These are phyloP conservation scores for Acheta domesticus DNA, from an alignment of 2,888 invertebrate genomes.

Conservation along the genomic window DNA sequence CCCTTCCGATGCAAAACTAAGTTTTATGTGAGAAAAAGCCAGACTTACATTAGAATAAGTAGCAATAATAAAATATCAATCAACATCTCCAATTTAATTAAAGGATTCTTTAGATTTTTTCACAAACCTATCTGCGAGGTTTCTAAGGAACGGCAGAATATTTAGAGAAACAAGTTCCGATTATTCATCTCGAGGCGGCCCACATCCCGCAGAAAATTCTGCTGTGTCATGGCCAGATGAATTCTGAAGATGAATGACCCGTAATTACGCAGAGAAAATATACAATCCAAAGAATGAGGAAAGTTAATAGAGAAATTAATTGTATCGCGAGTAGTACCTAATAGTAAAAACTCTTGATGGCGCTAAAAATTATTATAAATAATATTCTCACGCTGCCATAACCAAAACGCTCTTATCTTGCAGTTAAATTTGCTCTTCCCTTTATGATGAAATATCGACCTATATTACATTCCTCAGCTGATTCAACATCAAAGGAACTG, in stretches of 20 bases:
- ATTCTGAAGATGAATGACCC: constrained; percentile 18
- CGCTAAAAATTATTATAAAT: background rate
- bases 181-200: background rate
- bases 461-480: no score
- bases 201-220: background rate
- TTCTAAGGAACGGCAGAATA: no score
- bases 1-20: no score
- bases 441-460: no score
- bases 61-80: no score
- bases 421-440: no score
- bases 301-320: background rate
- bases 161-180: background rate
- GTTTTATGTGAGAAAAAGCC: no score
- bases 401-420: background rate
- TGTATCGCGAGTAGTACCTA: background rate
- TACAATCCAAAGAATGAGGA: background rate
- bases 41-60: no score
- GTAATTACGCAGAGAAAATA: background rate
- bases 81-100: no score
- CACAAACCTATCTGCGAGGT: no score
- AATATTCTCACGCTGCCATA: background rate
- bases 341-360: background rate
- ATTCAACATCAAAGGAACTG: no score
- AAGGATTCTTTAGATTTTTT: no score
- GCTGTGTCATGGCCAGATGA: background rate